A percentile compares a stretch with the other conserved stretches of the same genome.
Conservation (phyloP, 2,113 vertebrate species). For the Echinops telfairi region DNA sequence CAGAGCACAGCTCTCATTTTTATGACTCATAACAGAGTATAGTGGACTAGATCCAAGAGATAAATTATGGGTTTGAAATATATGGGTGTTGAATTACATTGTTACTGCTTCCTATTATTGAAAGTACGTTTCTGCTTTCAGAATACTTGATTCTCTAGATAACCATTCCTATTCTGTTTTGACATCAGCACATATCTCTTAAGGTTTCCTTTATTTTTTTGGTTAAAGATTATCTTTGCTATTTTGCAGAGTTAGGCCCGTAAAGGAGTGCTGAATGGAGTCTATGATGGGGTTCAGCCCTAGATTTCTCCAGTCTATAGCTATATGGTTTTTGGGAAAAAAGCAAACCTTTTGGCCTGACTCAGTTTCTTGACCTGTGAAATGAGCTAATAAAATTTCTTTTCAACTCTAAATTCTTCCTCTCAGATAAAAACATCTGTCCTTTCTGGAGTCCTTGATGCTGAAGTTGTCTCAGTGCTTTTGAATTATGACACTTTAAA, state of each 20-base stretch:
- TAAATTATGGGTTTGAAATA: neutral
- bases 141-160: neutral
- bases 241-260: neutral
- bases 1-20: neutral
- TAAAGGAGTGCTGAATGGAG: neutral
- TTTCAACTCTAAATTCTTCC: neutral
- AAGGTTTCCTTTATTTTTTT: neutral
- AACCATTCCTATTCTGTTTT: neutral
- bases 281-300: neutral
- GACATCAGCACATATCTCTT: neutral
- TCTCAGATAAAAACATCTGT: neutral
- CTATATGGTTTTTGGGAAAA: neutral
- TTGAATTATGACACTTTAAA: neutral
- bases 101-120: neutral
- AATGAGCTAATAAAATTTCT: neutral
- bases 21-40: neutral
- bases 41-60: neutral
- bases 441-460: neutral
- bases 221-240: neutral
- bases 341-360: neutral
- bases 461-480: neutral
- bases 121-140: conserved; percentile 33
- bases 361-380: conserved; percentile 5
- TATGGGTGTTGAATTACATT: neutral
- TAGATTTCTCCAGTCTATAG: neutral